Evolutionary conservation across 2,888 invertebrate genomes (phyloP).

Genomic region (Carcina quercana): DNA sequence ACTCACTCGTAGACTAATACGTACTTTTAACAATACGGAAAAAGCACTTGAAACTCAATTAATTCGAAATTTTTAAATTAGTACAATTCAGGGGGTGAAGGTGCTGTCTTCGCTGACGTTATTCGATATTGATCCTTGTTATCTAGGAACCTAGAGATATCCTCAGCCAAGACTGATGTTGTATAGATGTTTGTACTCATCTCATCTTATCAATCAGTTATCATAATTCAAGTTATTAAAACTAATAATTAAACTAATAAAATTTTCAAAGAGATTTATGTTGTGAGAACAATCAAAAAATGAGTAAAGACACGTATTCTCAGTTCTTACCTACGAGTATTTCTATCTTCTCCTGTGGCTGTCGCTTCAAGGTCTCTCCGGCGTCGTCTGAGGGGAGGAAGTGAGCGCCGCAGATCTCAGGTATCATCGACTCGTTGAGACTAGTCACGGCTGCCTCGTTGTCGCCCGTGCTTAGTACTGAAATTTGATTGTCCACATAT

Average conservation of each 20-base stretch:
- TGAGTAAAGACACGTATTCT: constrained; percentile 10
- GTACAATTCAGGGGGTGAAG: too few species aligned
- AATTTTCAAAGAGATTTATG: neutral
- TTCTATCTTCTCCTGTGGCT: constrained; percentile 70
- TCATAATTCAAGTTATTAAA: neutral
- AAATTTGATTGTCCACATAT: constrained; percentile 19
- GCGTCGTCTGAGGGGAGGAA: constrained; percentile 61
- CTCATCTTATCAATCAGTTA: neutral
- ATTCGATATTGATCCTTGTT: too few species aligned
- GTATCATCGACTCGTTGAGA: constrained; percentile 46
- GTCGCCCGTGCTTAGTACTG: constrained; percentile 57
- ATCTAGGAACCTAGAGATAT: too few species aligned
- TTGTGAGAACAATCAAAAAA: neutral
- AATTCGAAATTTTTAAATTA: too few species aligned
- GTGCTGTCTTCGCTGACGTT: too few species aligned
- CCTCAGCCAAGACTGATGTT: too few species aligned
- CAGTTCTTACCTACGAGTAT: constrained; percentile 59
- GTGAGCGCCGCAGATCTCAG: constrained; percentile 62
- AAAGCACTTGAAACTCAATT: too few species aligned
- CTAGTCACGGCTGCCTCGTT: constrained; percentile 53
- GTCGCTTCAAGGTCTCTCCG: constrained; percentile 56
- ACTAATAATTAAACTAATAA: neutral
- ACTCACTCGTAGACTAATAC: too few species aligned
- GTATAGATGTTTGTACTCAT: neutral
- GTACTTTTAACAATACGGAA: too few species aligned